Conservation (phyloP, 1,140 invertebrate species). For the Drosophila oshimai region DNA sequence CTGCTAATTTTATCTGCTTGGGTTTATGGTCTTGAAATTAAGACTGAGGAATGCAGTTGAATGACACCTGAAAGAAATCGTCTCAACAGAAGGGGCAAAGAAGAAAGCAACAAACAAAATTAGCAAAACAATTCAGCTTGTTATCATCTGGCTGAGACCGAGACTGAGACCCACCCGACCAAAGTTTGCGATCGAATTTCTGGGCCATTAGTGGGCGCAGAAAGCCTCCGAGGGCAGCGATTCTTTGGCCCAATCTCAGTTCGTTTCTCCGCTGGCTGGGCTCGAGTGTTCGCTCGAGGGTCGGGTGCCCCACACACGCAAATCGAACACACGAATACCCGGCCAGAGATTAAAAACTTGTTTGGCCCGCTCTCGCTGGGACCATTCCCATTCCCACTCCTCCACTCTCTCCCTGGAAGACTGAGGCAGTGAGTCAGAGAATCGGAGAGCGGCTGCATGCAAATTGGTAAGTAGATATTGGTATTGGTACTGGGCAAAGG, state of each 20-base stretch:
- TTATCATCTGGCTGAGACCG: slow-evolving; percentile 10
- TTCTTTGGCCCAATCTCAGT: slow-evolving; percentile 8
- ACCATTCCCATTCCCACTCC: not conserved
- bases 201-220: not conserved
- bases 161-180: not conserved
- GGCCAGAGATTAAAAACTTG: slow-evolving; percentile 37
- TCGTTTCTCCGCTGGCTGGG: not conserved
- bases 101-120: slow-evolving; percentile 4
- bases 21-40: slow-evolving; percentile 3
- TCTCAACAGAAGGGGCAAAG: not conserved
- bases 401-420: not conserved
- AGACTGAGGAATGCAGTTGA: slow-evolving; percentile 39
- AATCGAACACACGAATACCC: slow-evolving; percentile 16
- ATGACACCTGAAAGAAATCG: slow-evolving; percentile 34
- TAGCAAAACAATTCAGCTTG: slow-evolving; percentile 23
- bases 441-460: slow-evolving; percentile 32
- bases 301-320: slow-evolving; percentile 7
- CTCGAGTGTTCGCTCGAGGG: not conserved
- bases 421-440: slow-evolving; percentile 25
- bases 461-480: too few relatives aligned
- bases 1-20: slow-evolving; percentile 32
- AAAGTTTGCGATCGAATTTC: not conserved
- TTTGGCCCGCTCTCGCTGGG: slow-evolving; percentile 22
- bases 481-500: too few relatives aligned
- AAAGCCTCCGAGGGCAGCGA: not conserved